Base-by-base conservation (phyloP, 92 coral and sea anemone genomes). In the Umimayanthus chanpuru region DNA sequence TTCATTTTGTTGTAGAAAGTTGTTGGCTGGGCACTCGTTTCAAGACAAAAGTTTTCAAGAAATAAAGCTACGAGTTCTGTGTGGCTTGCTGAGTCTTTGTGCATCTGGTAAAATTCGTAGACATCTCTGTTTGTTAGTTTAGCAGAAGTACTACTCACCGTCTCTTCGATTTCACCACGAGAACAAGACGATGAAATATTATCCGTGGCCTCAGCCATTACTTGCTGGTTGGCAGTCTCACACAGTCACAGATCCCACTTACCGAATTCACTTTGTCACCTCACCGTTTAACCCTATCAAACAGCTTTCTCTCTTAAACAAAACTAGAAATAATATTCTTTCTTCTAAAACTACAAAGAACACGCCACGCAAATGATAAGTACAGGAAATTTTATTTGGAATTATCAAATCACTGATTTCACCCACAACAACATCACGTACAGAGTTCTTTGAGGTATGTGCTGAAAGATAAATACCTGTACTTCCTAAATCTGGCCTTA, bases 241-340 rank as follows among this genome's bases (percentile, higher is more conserved):
- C 84, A 30, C 11, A 80, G 84, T 25, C 3, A 41, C 5, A 41
- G 29, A n/a, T 39, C 25, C 72, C 67, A 5, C 84, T 80, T 28
- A 55, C 83, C 55, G 70, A 80, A 80, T 55, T 80, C 84, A 47
- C 84, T 80, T 80, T 80, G 84, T 80, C 72, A 72, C 71, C 30
- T 80, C 84, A 23, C 84, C 72, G 84, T 80, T 80, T 80, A 80
- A 80, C 47, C 47, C 71, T 80, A 80, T 56, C n/a, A n/a, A n/a
- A n/a, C n/a, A n/a, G n/a, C n/a, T n/a, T n/a, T n/a, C n/a, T n/a
- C n/a, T n/a, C n/a, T n/a, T 23, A 80, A 55, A 80, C 72, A 53
- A 80, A 80, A 80, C 84, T 80, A 80, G 84, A 80, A 80, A 80
- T 53, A 80, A 80, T 80, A 80, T n/a, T n/a, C n/a, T n/a, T n/a